phyloP scores from a whole-genome alignment of 2,888 invertebrate genomes.

The Melieria picta region DNA sequence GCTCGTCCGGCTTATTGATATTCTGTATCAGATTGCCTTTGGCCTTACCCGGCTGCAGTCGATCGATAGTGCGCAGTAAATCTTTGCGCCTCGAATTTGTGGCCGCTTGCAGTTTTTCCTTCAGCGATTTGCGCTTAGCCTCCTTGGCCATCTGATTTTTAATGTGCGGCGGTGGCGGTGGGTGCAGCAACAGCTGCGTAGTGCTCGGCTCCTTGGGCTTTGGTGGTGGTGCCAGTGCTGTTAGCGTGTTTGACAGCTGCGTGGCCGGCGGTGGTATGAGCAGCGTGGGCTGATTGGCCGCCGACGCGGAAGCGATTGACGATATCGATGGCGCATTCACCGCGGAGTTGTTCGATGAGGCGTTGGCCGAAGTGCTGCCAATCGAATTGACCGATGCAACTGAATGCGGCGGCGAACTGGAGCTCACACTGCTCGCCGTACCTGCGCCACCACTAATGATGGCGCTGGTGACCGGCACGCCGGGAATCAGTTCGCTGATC shows the following conservation, averaged over 20 bases:
- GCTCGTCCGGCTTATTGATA: constrained; percentile 72
- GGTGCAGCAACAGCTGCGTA: constrained; percentile 62
- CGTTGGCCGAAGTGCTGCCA: constrained; percentile 62
- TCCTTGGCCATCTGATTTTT: constrained; percentile 65
- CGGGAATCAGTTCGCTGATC: constrained; percentile 49
- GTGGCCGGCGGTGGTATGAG: constrained; percentile 45
- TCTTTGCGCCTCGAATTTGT: constrained; percentile 71
- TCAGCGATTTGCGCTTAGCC: constrained; percentile 63
- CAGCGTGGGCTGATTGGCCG: constrained; percentile 43
- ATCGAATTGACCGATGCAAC: constrained; percentile 60
- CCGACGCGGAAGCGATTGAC: constrained; percentile 46
- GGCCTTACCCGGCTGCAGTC: constrained; percentile 86
- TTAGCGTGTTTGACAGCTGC: constrained; percentile 43
- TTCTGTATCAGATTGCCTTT: constrained; percentile 86
- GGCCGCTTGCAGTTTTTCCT: constrained; percentile 64
- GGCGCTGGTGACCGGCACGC: constrained; percentile 31
- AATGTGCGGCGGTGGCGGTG: constrained; percentile 64
- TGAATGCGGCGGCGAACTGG: constrained; percentile 63
- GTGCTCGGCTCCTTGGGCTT: constrained; percentile 62
- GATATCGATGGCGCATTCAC: constrained; percentile 47
- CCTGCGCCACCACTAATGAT: constrained; percentile 43
- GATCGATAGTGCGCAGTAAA: constrained; percentile 83
- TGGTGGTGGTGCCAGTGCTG: constrained; percentile 44
- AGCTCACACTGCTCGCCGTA: constrained; percentile 60
- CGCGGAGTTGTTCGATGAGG: constrained; percentile 55